phyloP scores from a whole-genome alignment of 2,888 invertebrate genomes.

The Tinea trinotella region DNA sequence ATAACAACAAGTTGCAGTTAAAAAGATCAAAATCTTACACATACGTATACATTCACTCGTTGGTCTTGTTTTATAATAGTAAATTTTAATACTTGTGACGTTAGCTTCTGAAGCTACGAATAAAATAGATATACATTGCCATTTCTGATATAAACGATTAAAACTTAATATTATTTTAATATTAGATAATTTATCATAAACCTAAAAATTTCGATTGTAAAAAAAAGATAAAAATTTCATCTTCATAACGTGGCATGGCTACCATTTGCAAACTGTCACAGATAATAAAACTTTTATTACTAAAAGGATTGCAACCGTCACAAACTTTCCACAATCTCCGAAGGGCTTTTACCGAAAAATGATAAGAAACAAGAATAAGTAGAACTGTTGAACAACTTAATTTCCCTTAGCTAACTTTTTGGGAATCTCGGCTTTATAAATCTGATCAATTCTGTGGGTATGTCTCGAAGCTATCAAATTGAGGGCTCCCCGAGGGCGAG shows the following conservation, averaged over 20 bases:
- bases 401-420: constrained; percentile 16
- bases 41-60: no score
- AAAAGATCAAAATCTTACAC: no score
- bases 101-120: no score
- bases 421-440: constrained; percentile 8
- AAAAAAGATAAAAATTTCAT: no score
- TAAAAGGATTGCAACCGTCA: constrained; percentile 17
- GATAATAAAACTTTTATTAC: constrained; percentile 19
- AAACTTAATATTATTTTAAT: no score
- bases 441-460: constrained; percentile 13
- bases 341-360: constrained; percentile 15
- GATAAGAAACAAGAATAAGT: constrained; percentile 17
- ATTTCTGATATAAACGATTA: no score
- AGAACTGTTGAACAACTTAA: constrained; percentile 13
- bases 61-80: no score
- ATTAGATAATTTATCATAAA: no score
- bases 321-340: constrained; percentile 15
- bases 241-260: neutral
- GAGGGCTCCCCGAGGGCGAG: neutral
- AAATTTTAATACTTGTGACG: no score
- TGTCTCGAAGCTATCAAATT: neutral
- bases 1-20: no score
- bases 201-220: no score
- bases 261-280: constrained; percentile 16
- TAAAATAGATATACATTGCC: no score